These are phyloP conservation scores for Listronotus oregonensis DNA, from an alignment of 1,140 invertebrate species.

Conservation along the genomic window DNA sequence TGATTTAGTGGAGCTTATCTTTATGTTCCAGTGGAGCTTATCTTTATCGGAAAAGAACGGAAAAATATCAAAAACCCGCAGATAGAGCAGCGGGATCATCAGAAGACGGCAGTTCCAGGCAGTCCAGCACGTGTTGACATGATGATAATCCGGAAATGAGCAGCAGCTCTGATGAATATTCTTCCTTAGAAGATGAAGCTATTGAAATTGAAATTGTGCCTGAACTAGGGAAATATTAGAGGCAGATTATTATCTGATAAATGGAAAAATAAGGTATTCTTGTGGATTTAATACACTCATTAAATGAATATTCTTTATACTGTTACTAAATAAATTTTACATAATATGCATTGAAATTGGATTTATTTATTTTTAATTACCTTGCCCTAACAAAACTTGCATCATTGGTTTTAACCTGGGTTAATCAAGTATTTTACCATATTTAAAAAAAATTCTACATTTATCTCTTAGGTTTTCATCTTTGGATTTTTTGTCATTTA, in stretches of 20 bases:
- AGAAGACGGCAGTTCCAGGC: constrained; percentile 63
- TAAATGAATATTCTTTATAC: too few species aligned
- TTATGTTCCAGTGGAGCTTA: constrained; percentile 69
- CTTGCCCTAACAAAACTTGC: too few species aligned
- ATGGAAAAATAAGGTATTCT: constrained; percentile 71
- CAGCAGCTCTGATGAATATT: constrained; percentile 50
- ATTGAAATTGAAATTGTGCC: constrained; percentile 51
- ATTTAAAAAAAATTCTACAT: too few species aligned
- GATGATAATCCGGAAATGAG: constrained; percentile 47
- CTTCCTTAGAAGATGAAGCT: constrained; percentile 50
- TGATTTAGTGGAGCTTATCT: too few species aligned
- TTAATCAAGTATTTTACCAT: too few species aligned
- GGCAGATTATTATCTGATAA: constrained; percentile 69
- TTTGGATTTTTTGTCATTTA: too few species aligned
- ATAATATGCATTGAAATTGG: too few species aligned
- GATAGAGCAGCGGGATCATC: constrained; percentile 54
- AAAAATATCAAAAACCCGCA: constrained; percentile 58
- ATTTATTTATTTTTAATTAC: too few species aligned
- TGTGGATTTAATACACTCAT: too few species aligned
- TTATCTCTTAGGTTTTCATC: too few species aligned
- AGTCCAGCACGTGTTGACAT: constrained; percentile 51
- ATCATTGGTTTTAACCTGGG: too few species aligned
- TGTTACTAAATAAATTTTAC: too few species aligned
- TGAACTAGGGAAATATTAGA: constrained; percentile 62
- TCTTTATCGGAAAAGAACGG: constrained; percentile 74